These are phyloP conservation scores for Plectrocnemia conspersa DNA, from an alignment of 1,140 invertebrate species.

Conservation along the genomic window DNA sequence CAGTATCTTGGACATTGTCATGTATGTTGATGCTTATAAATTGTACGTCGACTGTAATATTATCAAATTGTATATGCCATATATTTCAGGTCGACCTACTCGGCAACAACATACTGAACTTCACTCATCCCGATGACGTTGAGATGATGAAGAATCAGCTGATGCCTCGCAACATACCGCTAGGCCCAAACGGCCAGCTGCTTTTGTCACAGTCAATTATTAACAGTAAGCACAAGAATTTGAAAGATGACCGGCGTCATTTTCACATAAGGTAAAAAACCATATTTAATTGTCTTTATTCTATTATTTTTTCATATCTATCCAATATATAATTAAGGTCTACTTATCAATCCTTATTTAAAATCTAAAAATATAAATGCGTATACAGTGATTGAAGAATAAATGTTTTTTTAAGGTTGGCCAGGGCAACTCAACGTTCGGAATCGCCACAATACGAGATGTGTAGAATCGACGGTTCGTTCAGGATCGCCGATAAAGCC, in stretches of 20 bases:
- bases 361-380: neutral
- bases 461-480: constrained; percentile 55
- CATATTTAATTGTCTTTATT: neutral
- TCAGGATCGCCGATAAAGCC: constrained; percentile 51
- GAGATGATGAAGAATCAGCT: constrained; percentile 65
- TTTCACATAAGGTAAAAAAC: constrained; percentile 50
- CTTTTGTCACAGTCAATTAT: constrained; percentile 32
- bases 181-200: constrained; percentile 39
- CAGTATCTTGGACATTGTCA: constrained; percentile 78
- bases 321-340: neutral
- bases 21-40: constrained; percentile 49
- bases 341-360: too few relatives aligned
- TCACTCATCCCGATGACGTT: constrained; percentile 74
- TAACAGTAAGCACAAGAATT: constrained; percentile 34
- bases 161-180: constrained; percentile 48
- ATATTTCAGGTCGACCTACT: constrained; percentile 75
- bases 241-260: constrained; percentile 42
- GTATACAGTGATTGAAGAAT: neutral
- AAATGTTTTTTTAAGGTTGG: constrained; percentile 48
- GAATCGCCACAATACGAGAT: constrained; percentile 63
- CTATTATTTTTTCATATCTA: neutral
- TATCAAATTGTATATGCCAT: too few relatives aligned
- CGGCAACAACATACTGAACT: constrained; percentile 74
- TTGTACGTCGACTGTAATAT: neutral
- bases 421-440: constrained; percentile 57